phyloP scores from a whole-genome alignment of 2,113 vertebrate genomes.

The Charadrius vociferus region DNA sequence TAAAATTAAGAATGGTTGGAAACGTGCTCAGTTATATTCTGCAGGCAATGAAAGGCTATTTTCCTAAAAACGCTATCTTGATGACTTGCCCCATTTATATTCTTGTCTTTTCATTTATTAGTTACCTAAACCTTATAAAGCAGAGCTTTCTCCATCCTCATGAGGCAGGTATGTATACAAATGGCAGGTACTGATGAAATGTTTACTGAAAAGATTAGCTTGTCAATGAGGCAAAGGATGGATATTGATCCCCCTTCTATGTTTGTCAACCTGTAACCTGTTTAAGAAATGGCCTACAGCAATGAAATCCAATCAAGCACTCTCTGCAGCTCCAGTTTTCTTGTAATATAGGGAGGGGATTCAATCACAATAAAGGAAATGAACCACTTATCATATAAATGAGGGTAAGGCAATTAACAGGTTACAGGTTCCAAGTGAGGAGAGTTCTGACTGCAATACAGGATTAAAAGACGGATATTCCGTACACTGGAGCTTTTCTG shows the following conservation, averaged over 20 bases:
- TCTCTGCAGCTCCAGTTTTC: constrained; percentile 65
- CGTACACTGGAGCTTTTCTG: not conserved
- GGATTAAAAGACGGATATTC: not conserved
- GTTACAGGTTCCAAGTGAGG: constrained; percentile 60
- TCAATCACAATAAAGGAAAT: constrained; percentile 75
- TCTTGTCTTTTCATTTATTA: constrained; percentile 68
- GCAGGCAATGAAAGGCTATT: constrained; percentile 40
- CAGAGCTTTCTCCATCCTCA: constrained; percentile 45
- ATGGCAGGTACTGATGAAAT: constrained; percentile 78
- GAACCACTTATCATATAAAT: constrained; percentile 76
- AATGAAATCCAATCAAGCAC: constrained; percentile 74
- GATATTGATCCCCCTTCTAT: constrained; percentile 70
- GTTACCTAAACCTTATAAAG: constrained; percentile 67
- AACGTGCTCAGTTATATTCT: constrained; percentile 23
- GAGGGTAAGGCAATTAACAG: constrained; percentile 68
- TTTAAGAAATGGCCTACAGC: constrained; percentile 75
- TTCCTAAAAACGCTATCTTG: constrained; percentile 47
- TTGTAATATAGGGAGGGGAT: constrained; percentile 63
- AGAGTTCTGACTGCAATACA: constrained; percentile 25
- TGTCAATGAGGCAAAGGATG: constrained; percentile 72
- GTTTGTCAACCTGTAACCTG: constrained; percentile 75
- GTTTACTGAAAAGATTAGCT: constrained; percentile 78
- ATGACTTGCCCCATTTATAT: constrained; percentile 50
- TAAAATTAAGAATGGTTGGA: constrained; percentile 34
- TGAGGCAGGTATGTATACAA: constrained; percentile 70